A percentile compares a stretch with the other conserved stretches of the same genome.
Evolutionary conservation across 2,113 vertebrate species (phyloP).

Genomic region (Pheucticus melanocephalus): DNA sequence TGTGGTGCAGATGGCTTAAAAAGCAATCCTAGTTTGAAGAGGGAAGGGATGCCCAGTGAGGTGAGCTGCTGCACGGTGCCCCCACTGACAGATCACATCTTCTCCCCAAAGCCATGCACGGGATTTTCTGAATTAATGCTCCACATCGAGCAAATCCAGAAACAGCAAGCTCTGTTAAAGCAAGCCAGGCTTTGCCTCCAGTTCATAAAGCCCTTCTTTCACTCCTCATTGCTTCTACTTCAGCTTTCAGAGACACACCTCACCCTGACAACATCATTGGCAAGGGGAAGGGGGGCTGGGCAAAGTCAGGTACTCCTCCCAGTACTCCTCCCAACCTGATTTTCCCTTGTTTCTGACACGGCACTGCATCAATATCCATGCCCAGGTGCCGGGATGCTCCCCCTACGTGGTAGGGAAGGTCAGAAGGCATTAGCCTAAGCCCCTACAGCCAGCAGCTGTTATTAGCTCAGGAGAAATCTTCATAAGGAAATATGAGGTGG

Average conservation of each 20-base stretch:
- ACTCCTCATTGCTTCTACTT: neutral
- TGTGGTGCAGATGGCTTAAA: neutral
- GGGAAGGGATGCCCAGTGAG: neutral
- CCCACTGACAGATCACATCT: neutral
- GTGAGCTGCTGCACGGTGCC: neutral
- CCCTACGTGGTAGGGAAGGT: accelerated
- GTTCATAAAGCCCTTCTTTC: neutral
- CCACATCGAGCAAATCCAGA: neutral
- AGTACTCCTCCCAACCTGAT: neutral
- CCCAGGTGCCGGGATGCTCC: accelerated
- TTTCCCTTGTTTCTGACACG: neutral
- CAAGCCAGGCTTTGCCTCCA: neutral
- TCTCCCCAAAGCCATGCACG: neutral
- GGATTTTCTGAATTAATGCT: conserved; percentile 34
- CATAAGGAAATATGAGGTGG: neutral
- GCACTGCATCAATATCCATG: accelerated
- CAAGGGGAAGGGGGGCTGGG: neutral
- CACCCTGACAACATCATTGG: neutral
- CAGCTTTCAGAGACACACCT: neutral
- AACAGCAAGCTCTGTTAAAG: neutral
- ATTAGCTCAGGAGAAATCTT: neutral
- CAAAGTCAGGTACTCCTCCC: neutral
- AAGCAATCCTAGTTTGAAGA: neutral
- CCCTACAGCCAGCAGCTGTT: neutral
- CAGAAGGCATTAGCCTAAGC: neutral